Evolutionary conservation across 2,888 invertebrate genomes (phyloP), one percentile per base, ranked within the genome.

Genomic region (Periphyllus acericola): DNA sequence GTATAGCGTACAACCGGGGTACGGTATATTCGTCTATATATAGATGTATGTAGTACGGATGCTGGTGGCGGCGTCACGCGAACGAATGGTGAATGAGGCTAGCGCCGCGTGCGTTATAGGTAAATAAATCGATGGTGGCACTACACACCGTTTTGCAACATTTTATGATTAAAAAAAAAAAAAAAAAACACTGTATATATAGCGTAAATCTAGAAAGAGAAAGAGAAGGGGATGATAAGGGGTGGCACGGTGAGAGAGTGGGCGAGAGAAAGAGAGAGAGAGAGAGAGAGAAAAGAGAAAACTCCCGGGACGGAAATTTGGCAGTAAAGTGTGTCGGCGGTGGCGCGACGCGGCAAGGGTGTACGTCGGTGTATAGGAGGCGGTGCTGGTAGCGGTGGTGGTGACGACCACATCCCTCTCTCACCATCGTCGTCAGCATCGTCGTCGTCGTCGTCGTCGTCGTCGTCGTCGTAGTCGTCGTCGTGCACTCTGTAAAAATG

Each of bases 241-340:
- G 46, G 46, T 46, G 8, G 40, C 8, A 40, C 9, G 8, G 40
- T 40, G 3, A 46, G 60, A 11, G 66, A 6, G 79, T 32, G 25
- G 36, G n/a, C n/a, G 36, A 34, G 14, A 40, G 68, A 21, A 60
- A 11, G 14, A 29, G 72, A 32, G 32, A n/a, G 32, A 17, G 0
- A 0, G 29, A 29, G 29, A n/a, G 68, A 29, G 29, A 8, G 34
- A 32, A n/a, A 29, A 8, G 34, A 32, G 29, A 55, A 79, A 68
- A 78, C 52, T 85, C 85, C 85, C 85, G 85, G 85, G 78, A 78
- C 85, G 79, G 79, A 79, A 86, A 86, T 86, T 86, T 71, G 85
- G 78, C 85, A 79, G 85, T 86, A 78, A 78, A 78, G 78, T 71
- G 79, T 85, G 71, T 79, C 78, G 83, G 83, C 5, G 36, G 29